Percentiles rank a stretch among this genome's conserved stretches.
phyloP scores from a whole-genome alignment of 2,888 invertebrate species.

The Autographa gamma region DNA sequence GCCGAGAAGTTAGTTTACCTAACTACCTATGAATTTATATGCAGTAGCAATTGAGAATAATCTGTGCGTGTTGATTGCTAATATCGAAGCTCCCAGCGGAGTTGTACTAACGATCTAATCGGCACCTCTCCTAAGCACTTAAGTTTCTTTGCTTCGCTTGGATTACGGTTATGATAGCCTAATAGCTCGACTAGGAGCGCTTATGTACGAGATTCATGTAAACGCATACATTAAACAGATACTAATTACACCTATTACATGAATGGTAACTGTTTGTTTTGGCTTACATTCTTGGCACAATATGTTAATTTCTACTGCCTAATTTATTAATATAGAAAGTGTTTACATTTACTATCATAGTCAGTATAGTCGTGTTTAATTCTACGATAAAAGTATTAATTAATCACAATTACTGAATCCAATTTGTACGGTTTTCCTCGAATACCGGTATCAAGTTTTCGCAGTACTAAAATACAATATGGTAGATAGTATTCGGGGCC shows the following conservation, averaged over 20 bases:
- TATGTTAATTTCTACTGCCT: background rate
- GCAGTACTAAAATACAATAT: slow-evolving; percentile 33
- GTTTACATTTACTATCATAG: no score
- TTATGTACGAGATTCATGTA: background rate
- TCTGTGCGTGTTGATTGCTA: slow-evolving; percentile 3
- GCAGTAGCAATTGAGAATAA: background rate
- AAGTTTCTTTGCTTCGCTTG: background rate
- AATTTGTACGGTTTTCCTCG: background rate
- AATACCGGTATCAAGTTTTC: slow-evolving; percentile 2
- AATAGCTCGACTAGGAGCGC: background rate
- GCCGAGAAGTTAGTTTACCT: background rate
- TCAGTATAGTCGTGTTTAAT: no score
- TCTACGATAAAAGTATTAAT: no score
- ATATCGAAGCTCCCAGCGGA: background rate
- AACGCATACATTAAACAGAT: background rate
- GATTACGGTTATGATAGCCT: background rate
- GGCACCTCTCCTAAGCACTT: background rate
- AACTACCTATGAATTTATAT: background rate
- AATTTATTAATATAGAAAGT: no score
- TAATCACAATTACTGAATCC: no score
- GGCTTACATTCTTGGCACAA: background rate
- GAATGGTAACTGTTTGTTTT: slow-evolving; percentile 1
- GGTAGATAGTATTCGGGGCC: slow-evolving; percentile 31
- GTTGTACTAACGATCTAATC: background rate
- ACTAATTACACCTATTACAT: background rate